These are phyloP conservation scores for Phylloscopus trochiloides DNA, from an alignment of 2,113 vertebrate species.

Conservation along the genomic window DNA sequence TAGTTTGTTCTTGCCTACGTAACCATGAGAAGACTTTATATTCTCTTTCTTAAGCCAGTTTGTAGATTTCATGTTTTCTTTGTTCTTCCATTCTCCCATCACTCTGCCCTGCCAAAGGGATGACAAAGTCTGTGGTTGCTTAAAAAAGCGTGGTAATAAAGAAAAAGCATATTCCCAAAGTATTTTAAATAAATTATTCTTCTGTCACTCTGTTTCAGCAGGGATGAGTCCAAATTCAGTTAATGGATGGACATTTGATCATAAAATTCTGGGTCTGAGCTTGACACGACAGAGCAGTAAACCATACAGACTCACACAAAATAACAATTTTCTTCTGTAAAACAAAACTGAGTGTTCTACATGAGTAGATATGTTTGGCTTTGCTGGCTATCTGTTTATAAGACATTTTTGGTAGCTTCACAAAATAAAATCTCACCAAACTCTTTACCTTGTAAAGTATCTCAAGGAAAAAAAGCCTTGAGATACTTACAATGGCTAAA, in stretches of 20 bases:
- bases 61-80: neutral
- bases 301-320: neutral
- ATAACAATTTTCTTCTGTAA: neutral
- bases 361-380: rapidly evolving
- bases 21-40: neutral
- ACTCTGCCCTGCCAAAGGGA: neutral
- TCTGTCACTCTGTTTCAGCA: neutral
- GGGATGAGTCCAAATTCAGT: neutral
- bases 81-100: neutral
- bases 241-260: neutral
- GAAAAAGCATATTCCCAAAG: neutral
- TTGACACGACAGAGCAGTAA: neutral
- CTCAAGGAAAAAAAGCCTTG: neutral
- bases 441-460: neutral
- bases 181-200: neutral
- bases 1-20: neutral
- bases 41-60: neutral
- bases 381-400: neutral
- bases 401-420: neutral
- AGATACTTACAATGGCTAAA: neutral
- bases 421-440: neutral
- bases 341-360: neutral
- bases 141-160: neutral
- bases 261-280: neutral
- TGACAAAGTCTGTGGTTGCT: neutral